Percentiles rank a stretch among this genome's conserved stretches.
Conservation (phyloP, 2,797 vertebrate species). For the Percopsis omiscomaycus region DNA sequence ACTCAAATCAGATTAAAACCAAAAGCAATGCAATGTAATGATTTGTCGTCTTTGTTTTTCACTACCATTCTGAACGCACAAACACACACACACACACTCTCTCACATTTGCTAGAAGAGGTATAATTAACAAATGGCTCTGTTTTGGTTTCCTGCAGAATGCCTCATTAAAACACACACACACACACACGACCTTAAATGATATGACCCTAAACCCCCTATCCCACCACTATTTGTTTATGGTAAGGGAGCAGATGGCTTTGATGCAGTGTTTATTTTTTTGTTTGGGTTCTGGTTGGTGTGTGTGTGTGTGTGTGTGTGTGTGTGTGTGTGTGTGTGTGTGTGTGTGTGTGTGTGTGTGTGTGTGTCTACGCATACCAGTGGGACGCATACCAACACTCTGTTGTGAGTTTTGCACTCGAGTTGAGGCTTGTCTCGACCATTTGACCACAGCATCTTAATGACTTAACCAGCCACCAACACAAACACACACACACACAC, state of each 20-base stretch:
- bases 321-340: background rate
- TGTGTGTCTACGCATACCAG: slow-evolving; percentile 6
- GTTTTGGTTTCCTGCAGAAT: no score
- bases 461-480: background rate
- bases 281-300: slow-evolving; percentile 8
- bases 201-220: slow-evolving; percentile 4
- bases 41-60: no score
- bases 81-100: background rate
- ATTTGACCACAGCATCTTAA: background rate
- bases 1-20: no score
- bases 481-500: slow-evolving; percentile 1
- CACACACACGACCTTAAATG: slow-evolving; percentile 4
- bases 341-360: slow-evolving; percentile 6
- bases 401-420: background rate
- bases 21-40: no score
- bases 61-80: background rate
- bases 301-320: slow-evolving; percentile 30
- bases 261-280: slow-evolving; percentile 13
- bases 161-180: slow-evolving; percentile 1
- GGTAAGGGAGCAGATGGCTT: slow-evolving; percentile 47
- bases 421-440: background rate
- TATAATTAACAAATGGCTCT: background rate
- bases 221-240: slow-evolving; percentile 13
- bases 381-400: no score
- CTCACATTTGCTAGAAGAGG: background rate